phyloP scores from a whole-genome alignment of 2,888 invertebrate species.

The Epistrophe eligans region DNA sequence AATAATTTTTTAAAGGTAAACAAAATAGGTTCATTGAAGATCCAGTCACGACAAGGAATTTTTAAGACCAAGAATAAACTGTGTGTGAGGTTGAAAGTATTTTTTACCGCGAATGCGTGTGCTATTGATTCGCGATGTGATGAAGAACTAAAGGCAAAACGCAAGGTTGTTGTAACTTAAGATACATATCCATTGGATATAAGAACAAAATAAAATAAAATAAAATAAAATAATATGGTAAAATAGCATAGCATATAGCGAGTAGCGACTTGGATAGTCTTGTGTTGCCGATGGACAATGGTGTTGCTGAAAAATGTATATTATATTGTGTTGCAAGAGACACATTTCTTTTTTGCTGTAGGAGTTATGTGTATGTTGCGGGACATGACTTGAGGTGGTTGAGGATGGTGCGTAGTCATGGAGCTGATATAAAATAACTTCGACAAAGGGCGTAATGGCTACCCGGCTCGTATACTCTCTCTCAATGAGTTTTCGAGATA shows the following conservation, averaged over 20 bases:
- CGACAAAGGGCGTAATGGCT: background rate
- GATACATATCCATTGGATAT: constrained; percentile 48
- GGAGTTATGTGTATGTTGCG: constrained; percentile 16
- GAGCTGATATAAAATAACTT: background rate
- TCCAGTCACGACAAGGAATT: constrained; percentile 3
- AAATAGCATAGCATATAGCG: constrained; percentile 15
- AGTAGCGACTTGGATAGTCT: constrained; percentile 31
- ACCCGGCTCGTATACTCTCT: background rate
- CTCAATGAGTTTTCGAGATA: background rate
- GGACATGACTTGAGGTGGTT: background rate
- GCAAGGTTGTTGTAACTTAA: constrained; percentile 61
- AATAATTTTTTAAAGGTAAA: background rate
- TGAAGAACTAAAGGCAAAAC: constrained; percentile 64
- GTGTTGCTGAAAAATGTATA: constrained; percentile 56
- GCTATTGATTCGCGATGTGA: constrained; percentile 53
- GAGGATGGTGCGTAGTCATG: background rate
- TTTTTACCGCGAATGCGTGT: constrained; percentile 43
- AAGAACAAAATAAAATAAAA: background rate
- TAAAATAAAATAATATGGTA: too few species aligned
- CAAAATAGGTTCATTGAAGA: constrained; percentile 23
- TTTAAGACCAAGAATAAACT: background rate
- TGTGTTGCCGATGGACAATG: constrained; percentile 58
- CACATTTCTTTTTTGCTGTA: background rate
- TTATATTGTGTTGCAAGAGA: constrained; percentile 51
- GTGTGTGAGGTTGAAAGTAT: background rate